phyloP scores from a whole-genome alignment of 2,888 invertebrate species.

The Chrysolina americana region DNA sequence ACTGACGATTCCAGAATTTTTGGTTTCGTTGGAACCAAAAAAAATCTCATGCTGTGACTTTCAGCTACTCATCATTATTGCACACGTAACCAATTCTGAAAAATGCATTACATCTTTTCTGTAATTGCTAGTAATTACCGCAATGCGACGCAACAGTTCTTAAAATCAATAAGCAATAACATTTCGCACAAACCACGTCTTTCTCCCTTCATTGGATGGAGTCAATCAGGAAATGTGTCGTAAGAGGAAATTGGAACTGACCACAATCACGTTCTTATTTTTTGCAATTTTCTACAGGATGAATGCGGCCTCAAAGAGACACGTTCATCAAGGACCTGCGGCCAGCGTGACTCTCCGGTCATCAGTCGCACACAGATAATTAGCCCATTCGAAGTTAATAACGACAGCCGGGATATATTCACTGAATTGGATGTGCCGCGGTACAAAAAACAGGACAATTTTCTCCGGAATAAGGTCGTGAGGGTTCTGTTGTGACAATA shows the following conservation, averaged over 20 bases:
- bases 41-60: too few relatives aligned
- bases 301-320: not conserved
- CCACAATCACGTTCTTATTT: constrained; percentile 11
- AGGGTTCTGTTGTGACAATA: too few relatives aligned
- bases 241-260: constrained; percentile 9
- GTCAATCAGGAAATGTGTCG: constrained; percentile 8
- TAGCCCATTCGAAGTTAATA: too few relatives aligned
- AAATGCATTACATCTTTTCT: not conserved
- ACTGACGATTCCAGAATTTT: too few relatives aligned
- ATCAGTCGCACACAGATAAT: too few relatives aligned
- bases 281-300: not conserved
- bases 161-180: constrained; percentile 5
- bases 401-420: too few relatives aligned
- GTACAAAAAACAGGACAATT: too few relatives aligned
- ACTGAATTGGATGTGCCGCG: too few relatives aligned
- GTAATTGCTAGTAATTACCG: not conserved
- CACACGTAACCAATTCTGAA: not conserved
- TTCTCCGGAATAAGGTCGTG: too few relatives aligned
- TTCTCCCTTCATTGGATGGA: not conserved
- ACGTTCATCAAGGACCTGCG: not conserved
- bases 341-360: not conserved
- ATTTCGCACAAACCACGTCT: not conserved
- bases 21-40: too few relatives aligned
- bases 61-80: too few relatives aligned
- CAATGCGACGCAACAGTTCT: not conserved